Conservation (phyloP, 2,888 invertebrate genomes). For the Macropis europaea region DNA sequence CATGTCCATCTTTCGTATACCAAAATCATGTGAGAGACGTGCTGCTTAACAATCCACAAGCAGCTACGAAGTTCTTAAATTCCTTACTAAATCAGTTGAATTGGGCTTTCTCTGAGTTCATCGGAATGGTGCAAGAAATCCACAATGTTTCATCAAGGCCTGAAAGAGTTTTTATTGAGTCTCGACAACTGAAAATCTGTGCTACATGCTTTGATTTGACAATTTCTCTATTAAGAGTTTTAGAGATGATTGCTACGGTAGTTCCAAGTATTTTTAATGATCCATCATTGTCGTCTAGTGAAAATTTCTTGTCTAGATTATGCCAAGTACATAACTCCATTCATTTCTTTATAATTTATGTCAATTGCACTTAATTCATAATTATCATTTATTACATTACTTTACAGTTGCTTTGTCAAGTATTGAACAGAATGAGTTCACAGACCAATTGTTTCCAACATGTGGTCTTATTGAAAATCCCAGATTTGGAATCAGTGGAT, state of each 20-base stretch:
- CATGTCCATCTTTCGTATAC: conserved; percentile 85
- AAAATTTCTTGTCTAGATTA: conserved; percentile 86
- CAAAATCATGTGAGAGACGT: conserved; percentile 85
- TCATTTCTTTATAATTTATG: neutral
- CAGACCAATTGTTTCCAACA: conserved; percentile 86
- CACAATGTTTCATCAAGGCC: conserved; percentile 84
- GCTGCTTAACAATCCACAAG: conserved; percentile 83
- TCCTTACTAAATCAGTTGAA: conserved; percentile 90
- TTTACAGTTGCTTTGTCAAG: conserved; percentile 87
- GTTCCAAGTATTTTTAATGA: conserved; percentile 86
- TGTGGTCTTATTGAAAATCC: conserved; percentile 83
- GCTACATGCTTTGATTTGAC: conserved; percentile 92
- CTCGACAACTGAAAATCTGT: conserved; percentile 89
- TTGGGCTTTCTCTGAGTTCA: conserved; percentile 94
- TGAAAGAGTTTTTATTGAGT: conserved; percentile 83
- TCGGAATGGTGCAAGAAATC: conserved; percentile 91
- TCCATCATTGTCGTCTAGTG: conserved; percentile 85
- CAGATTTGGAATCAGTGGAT: conserved; percentile 85
- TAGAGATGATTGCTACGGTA: conserved; percentile 89
- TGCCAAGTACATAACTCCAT: conserved; percentile 81
- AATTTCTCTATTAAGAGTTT: conserved; percentile 87
- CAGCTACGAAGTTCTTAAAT: conserved; percentile 87
- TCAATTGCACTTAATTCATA: neutral
- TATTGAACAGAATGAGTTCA: conserved; percentile 88
- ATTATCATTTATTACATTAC: conserved; percentile 8